Base-by-base conservation (phyloP, 2,888 invertebrate species). In the Phrixothrix hirtus region DNA sequence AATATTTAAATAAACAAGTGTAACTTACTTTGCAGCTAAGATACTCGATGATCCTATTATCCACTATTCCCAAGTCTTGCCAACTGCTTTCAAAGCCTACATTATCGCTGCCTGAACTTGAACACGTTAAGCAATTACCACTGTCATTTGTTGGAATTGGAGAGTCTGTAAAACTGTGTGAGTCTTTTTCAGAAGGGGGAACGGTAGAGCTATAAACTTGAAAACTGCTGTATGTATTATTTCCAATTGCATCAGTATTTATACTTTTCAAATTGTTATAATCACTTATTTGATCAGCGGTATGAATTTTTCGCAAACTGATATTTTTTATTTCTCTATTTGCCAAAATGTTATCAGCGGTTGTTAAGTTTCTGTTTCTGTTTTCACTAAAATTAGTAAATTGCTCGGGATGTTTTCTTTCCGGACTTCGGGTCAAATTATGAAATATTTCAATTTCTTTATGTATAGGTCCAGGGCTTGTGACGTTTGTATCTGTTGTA, bases 1-100 rank as follows among this genome's bases (percentile, higher is more conserved):
- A n/a, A n/a, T n/a, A n/a, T n/a, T n/a, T n/a, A n/a, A n/a, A n/a
- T n/a, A n/a, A n/a, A n/a, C n/a, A n/a, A n/a, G n/a, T n/a, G n/a
- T n/a, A n/a, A 70, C 78, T 78, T 74, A 88, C 88, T 79, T 84
- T 86, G 57, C 86, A 86, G 62, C 85, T 84, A 35, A 88, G 77
- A 66, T 88, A 85, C 59, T 83, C 79, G 12, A 85, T 70, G 2
- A 84, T 80, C 50, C 83, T 79, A 49, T 78, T 77, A 37, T 84
- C 82, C 9, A 88, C 80, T 16, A 85, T 74, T 4, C 79, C 81
- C 27, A 84, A 32, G 2, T 60, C 58, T 10, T 87, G 85, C 85
- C 86, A 86, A 25, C 46, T 56, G 15, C 52, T 59, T 12, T 64
- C 62, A 7, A 35, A 41, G 6, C 54, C 14, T 11, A 59, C 58